Base-by-base conservation (phyloP, 1,140 invertebrate species). In the Bombus pyrosoma region DNA sequence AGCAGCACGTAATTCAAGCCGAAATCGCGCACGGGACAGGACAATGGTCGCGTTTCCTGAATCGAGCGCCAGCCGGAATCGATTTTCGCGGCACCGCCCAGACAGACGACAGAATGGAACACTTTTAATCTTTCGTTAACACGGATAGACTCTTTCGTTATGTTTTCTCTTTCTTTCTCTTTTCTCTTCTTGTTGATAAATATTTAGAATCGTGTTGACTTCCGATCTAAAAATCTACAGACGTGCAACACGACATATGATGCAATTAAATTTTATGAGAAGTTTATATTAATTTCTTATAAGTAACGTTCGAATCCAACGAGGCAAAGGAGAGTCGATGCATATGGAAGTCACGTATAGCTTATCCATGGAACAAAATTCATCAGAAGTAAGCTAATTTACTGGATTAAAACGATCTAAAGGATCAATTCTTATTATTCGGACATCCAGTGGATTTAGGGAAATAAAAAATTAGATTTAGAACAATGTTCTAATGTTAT, bases 1-100 rank as follows among this genome's bases (percentile, higher is more conserved):
- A 75, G 57, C 72, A 32, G 15, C 73, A 43, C 72, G 47, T 64
- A 83, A 83, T 83, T 83, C 57, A 73, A 74, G 71, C 37, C 80
- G 25, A 74, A 82, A 82, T 82, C 71, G 39, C 69, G 69, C 3
- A 62, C 1, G 37, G 57, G 37, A 32, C 28, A 64, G 39, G 10
- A 78, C 75, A 78, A 78, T 78, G 37, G 37, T 41, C n/a, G 75
- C 75, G 37, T 62, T 77, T 62, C 53, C 75, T n/a, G 75, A 41
- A 62, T 34, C 32, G 47, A 28, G 9, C 74, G 4, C 28, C 68
- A 22, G 22, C 34, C 57, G 39, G 73, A 81, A 81, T 62, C 80
- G 80, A 81, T 81, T 73, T 41, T 62, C 34, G 43, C 12, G 57
- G n/a, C 37, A 32, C 18, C 3, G 43, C 3, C 3, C 72, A 25